Evolutionary conservation across 2,888 invertebrate genomes (phyloP).

Genomic region (Thera britannica): DNA sequence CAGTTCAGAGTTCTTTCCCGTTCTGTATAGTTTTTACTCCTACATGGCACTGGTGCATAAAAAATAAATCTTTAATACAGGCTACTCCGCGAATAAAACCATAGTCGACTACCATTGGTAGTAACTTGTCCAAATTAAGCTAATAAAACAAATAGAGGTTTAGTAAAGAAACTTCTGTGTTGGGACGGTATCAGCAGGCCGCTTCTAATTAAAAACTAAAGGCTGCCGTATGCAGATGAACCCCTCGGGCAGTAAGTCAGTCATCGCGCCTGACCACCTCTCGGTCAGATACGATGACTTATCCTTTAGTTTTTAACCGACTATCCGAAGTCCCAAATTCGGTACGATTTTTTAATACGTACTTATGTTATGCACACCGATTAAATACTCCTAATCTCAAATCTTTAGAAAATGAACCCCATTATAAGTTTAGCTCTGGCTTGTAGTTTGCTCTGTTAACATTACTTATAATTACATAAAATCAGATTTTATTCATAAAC

Average conservation of each 20-base stretch:
- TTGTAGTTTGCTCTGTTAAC: no score
- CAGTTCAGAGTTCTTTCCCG: no score
- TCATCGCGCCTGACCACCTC: conserved; percentile 69
- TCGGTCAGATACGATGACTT: conserved; percentile 48
- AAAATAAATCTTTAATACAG: conserved; percentile 65
- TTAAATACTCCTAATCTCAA: no score
- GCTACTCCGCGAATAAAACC: conserved; percentile 70
- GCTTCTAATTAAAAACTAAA: conserved; percentile 80
- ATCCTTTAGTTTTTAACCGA: neutral
- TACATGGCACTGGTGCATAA: conserved; percentile 59
- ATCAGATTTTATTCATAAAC: no score
- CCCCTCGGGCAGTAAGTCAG: conserved; percentile 70
- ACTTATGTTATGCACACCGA: no score
- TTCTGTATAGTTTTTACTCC: conserved; percentile 49
- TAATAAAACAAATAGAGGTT: conserved; percentile 76
- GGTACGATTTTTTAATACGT: neutral
- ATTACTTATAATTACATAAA: no score
- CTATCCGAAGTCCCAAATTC: neutral
- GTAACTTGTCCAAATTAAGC: conserved; percentile 62
- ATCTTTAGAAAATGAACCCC: no score
- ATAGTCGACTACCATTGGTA: conserved; percentile 65
- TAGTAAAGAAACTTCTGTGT: conserved; percentile 43
- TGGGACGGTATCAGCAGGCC: conserved; percentile 62
- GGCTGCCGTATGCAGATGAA: conserved; percentile 68
- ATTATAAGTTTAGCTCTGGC: no score